Base-by-base conservation (phyloP, 2,797 vertebrate genomes). In the Tangara arthus region DNA sequence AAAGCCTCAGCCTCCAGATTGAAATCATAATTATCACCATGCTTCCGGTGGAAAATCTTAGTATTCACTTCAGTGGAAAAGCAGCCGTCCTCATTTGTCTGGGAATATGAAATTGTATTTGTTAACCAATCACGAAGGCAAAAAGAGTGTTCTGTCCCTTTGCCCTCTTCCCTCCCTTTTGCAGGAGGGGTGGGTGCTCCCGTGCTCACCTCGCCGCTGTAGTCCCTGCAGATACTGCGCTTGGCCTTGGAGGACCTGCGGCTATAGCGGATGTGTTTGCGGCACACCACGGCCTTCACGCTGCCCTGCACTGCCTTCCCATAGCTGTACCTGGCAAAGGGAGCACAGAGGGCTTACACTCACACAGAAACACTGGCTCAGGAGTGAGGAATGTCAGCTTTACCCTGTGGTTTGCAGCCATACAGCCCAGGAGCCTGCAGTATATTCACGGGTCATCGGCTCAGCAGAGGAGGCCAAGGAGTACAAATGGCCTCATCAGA, bases 231-330 rank as follows among this genome's bases (percentile, higher is more conserved):
- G 37, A 96, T 79, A 1, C 47, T 91, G 72, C 4, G 80, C 65
- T 82, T 95, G 86, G 69, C 80, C 79, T 81, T 94, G 82, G 93
- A 76, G 63, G 90, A 81, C 17, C 19, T 95, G 16, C 59, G 46
- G 24, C 20, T 44, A 11, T 93, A 93, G 35, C 13, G 78, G 49
- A 70, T 16, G 5, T 69, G 77, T 6, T 90, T 95, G 1, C 87
- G 93, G 87, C 96, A 97, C 55, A 97, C 93, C 69, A 53, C 71
- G 6, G 46, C 90, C 59, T 23, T 86, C 72, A 96, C 92, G 0
- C 56, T 80, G 0, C 97, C 96, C 35, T 27, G 87, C 41, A 97
- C 95, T 22, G 93, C 80, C 34, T 96, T 97, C 81, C 94, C 94
- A 2, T 94, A 93, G 0, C 87, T 97, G 91, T 96, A 96, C 82